Evolutionary conservation across 2,797 vertebrate genomes (phyloP).

Genomic region (Ara ararauna): DNA sequence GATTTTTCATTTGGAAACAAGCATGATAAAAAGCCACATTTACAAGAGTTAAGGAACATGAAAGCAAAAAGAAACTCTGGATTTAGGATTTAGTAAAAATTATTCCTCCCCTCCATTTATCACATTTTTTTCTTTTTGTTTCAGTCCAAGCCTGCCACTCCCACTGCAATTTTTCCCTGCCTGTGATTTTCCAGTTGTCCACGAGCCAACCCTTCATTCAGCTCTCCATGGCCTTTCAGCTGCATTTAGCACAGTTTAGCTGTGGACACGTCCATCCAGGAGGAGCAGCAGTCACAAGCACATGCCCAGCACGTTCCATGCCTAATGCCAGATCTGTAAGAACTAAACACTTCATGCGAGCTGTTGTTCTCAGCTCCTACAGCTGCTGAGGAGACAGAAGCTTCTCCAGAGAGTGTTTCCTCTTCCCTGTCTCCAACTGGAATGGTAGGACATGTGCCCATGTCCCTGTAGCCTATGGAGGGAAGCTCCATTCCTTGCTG

Average conservation of each 20-base stretch:
- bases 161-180: neutral
- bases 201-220: neutral
- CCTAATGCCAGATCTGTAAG: neutral
- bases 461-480: neutral
- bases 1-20: constrained; percentile 16
- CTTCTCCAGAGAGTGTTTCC: neutral
- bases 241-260: neutral
- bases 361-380: neutral
- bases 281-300: neutral
- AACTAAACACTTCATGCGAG: neutral
- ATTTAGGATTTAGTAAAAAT: neutral
- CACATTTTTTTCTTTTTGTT: neutral
- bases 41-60: neutral
- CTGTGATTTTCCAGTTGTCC: neutral
- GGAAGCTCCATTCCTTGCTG: neutral
- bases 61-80: constrained; percentile 12
- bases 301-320: rapidly evolving
- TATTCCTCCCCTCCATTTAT: neutral
- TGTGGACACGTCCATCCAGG: neutral
- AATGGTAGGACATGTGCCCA: neutral
- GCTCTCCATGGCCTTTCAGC: neutral
- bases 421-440: neutral
- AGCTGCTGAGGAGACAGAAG: neutral
- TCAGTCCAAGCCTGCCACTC: neutral
- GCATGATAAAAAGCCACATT: neutral